Conservation (phyloP, 2,888 invertebrate species). For the Xestia rhomboidea region DNA sequence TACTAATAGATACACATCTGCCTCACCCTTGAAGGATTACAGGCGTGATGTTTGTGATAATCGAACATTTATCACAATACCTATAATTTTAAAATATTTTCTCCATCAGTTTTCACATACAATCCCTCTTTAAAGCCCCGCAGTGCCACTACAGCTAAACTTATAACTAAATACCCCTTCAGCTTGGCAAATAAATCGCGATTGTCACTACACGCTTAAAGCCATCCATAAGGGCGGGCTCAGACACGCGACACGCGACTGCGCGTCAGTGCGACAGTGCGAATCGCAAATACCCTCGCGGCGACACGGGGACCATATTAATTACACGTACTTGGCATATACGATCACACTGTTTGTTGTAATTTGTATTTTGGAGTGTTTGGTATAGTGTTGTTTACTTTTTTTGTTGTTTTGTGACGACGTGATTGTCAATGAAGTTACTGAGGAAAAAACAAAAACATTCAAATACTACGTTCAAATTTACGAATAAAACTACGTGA, state of each 20-base stretch:
- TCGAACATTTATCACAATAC: too few relatives aligned
- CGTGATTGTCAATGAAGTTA: neutral
- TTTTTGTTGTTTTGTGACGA: neutral
- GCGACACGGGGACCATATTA: slow-evolving; percentile 64
- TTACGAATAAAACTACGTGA: too few relatives aligned
- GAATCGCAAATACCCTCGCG: slow-evolving; percentile 76
- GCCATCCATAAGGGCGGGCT: slow-evolving; percentile 55
- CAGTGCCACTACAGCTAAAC: slow-evolving; percentile 32
- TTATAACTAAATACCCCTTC: slow-evolving; percentile 54
- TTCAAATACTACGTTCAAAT: too few relatives aligned
- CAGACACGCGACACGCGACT: slow-evolving; percentile 69
- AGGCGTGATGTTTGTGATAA: too few relatives aligned
- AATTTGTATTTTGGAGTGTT: slow-evolving; percentile 48
- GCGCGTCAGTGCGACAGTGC: slow-evolving; percentile 71
- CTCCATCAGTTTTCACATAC: neutral
- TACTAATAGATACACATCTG: too few relatives aligned
- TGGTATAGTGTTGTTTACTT: neutral
- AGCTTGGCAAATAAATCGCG: slow-evolving; percentile 57
- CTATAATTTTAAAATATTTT: neutral
- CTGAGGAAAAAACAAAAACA: neutral
- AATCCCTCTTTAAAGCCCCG: neutral
- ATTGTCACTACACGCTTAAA: slow-evolving; percentile 49
- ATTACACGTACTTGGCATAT: slow-evolving; percentile 69
- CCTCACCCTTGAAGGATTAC: too few relatives aligned
- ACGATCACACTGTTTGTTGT: slow-evolving; percentile 56